Conservation (phyloP, 2,797 vertebrate genomes). For the Semaprochilodus insignis region DNA sequence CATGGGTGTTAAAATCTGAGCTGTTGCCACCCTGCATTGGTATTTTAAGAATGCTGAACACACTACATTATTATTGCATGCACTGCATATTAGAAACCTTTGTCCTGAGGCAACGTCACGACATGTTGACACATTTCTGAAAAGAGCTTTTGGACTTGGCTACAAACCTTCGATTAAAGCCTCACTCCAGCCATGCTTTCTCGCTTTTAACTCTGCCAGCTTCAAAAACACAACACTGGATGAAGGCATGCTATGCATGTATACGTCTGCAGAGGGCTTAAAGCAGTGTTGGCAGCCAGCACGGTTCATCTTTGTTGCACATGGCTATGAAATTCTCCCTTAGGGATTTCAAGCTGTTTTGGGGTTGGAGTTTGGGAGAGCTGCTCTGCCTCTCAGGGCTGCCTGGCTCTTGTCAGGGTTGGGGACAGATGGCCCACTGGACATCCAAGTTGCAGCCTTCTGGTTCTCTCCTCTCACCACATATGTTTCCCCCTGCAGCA, state of each 20-base stretch:
- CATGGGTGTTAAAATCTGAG: too few relatives aligned
- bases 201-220: conserved; percentile 5
- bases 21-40: too few relatives aligned
- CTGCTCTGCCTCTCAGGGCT: conserved; percentile 57
- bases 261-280: conserved; percentile 27
- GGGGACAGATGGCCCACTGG: conserved; percentile 81
- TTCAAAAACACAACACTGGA: conserved; percentile 10
- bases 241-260: conserved; percentile 30
- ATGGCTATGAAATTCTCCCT: conserved; percentile 51
- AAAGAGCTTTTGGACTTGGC: conserved; percentile 11
- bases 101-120: neutral
- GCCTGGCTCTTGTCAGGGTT: conserved; percentile 68
- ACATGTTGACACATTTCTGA: neutral
- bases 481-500: conserved; percentile 80
- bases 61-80: too few relatives aligned
- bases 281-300: conserved; percentile 35
- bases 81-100: too few relatives aligned
- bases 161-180: neutral
- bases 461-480: conserved; percentile 78
- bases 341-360: conserved; percentile 55
- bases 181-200: conserved; percentile 11
- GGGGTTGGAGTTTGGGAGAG: conserved; percentile 47
- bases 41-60: too few relatives aligned
- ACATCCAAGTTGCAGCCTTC: conserved; percentile 76
- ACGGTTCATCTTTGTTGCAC: conserved; percentile 36